A percentile compares a stretch with the other conserved stretches of the same genome.
phyloP scores from a whole-genome alignment of 2,888 invertebrate species.

The Metalampra italica region DNA sequence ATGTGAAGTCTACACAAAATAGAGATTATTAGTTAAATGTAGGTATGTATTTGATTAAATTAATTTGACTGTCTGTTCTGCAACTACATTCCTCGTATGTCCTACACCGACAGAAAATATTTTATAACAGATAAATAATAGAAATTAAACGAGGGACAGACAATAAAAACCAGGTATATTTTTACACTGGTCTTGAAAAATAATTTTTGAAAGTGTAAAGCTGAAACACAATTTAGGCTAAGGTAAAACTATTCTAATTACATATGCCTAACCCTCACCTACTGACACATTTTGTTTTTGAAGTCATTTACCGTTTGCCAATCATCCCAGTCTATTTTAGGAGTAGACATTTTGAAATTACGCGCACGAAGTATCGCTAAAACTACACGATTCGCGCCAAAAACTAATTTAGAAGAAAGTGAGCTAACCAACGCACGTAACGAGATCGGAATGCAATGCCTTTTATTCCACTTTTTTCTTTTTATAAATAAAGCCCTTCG shows the following conservation, averaged over 20 bases:
- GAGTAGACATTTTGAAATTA: constrained; percentile 28
- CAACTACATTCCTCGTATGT: too few relatives aligned
- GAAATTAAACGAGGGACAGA: too few relatives aligned
- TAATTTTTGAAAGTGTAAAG: neutral
- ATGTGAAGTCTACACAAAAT: too few relatives aligned
- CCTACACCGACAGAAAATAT: too few relatives aligned
- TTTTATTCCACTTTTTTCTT: constrained; percentile 56
- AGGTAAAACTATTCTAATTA: constrained; percentile 58
- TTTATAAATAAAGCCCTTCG: constrained; percentile 49
- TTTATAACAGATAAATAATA: too few relatives aligned
- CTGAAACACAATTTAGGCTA: constrained; percentile 51
- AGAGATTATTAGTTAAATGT: too few relatives aligned
- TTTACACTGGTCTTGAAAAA: constrained; percentile 4
- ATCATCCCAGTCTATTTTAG: constrained; percentile 55
- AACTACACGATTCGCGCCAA: constrained; percentile 44
- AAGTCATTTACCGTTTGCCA: constrained; percentile 48
- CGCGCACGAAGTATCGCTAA: constrained; percentile 25
- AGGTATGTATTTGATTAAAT: too few relatives aligned
- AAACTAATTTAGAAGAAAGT: constrained; percentile 30
- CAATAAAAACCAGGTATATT: neutral
- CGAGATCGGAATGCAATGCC: constrained; percentile 64
- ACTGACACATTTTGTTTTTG: constrained; percentile 58
- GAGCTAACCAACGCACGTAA: constrained; percentile 52
- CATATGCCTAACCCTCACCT: constrained; percentile 67
- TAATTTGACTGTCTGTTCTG: too few relatives aligned